Evolutionary conservation across 92 coral and sea anemone genomes (phyloP).

Genomic region (Virgularia gustaviana): DNA sequence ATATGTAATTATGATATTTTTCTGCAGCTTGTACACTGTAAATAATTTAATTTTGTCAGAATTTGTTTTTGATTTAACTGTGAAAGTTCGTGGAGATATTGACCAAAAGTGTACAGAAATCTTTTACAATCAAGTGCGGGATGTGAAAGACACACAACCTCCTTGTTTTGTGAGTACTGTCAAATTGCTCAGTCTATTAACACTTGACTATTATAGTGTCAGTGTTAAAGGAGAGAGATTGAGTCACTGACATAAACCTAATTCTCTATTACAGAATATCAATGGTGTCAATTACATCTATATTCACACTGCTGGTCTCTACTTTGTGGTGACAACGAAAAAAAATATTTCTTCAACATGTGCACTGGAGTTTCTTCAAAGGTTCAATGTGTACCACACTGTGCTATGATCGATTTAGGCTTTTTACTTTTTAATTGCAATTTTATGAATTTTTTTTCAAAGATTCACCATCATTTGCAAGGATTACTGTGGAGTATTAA

Average conservation of each 20-base stretch:
- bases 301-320: constrained; percentile 86
- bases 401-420: no score
- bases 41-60: no score
- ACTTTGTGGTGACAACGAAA: constrained; percentile 91
- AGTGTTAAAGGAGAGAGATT: neutral
- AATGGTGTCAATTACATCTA: constrained; percentile 84
- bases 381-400: no score
- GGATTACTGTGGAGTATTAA: constrained; percentile 92
- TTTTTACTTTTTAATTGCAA: no score
- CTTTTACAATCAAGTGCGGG: constrained; percentile 74
- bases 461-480: constrained; percentile 80
- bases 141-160: constrained; percentile 62
- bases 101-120: constrained; percentile 77
- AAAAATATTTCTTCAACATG: constrained; percentile 83
- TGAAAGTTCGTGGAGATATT: constrained; percentile 79
- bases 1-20: no score
- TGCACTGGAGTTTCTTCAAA: constrained; percentile 74
- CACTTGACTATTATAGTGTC: neutral
- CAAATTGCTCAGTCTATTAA: neutral
- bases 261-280: constrained; percentile 59
- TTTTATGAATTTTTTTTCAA: constrained; percentile 16
- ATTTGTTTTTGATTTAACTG: constrained; percentile 47
- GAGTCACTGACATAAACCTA: neutral
- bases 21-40: no score
- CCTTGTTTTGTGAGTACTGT: constrained; percentile 77